Conservation (phyloP, 2,888 invertebrate species). For the Eupithecia tripunctaria region DNA sequence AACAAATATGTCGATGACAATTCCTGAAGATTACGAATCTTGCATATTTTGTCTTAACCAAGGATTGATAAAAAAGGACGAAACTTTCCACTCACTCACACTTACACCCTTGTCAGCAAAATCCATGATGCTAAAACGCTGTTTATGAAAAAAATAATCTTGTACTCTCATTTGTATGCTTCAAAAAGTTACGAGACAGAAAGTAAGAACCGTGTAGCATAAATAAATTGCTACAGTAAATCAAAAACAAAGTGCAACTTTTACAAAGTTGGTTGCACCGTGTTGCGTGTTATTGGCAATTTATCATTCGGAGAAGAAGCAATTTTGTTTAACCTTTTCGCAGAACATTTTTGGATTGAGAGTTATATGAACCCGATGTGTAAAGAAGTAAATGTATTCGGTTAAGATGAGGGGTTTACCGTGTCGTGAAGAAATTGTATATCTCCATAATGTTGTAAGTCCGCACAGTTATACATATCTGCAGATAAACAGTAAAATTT, state of each 20-base stretch:
- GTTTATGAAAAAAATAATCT: background rate
- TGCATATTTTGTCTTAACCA: background rate
- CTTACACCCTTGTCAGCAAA: background rate
- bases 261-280: constrained; percentile 28
- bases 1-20: constrained; percentile 8
- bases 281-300: constrained; percentile 25
- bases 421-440: background rate
- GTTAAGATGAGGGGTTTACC: constrained; percentile 7
- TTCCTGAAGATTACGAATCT: background rate
- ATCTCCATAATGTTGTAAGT: constrained; percentile 11
- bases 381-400: constrained; percentile 10
- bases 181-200: constrained; percentile 1
- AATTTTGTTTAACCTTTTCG: background rate
- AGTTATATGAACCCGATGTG: constrained; percentile 5
- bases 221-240: constrained; percentile 24
- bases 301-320: constrained; percentile 12
- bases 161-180: background rate
- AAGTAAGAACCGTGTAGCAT: background rate
- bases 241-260: constrained; percentile 28
- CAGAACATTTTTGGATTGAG: background rate
- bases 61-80: background rate
- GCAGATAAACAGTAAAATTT: background rate
- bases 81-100: background rate
- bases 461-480: constrained; percentile 30
- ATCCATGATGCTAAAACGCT: background rate